phyloP scores from a whole-genome alignment of 2,797 vertebrate genomes.

The Tenualosa ilisha region DNA sequence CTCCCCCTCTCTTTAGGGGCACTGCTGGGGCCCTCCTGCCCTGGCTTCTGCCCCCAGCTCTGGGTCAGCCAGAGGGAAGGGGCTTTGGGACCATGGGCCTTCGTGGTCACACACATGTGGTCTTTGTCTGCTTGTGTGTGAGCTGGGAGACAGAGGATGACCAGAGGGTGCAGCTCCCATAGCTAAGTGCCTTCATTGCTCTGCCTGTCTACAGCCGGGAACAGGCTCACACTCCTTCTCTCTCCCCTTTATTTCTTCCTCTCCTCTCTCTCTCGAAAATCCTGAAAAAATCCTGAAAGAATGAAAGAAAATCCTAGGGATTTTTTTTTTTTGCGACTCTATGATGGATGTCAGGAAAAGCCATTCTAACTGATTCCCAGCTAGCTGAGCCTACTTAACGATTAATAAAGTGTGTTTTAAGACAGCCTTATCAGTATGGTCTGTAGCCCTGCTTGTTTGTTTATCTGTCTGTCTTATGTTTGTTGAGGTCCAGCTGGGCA shows the following conservation, averaged over 20 bases:
- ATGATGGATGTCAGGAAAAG: background rate
- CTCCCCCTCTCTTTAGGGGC: background rate
- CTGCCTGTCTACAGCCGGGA: background rate
- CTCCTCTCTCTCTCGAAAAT: background rate
- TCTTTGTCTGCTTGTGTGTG: background rate
- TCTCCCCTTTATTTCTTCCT: background rate
- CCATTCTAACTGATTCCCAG: background rate
- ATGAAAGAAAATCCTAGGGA: background rate
- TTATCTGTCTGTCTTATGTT: constrained; percentile 9
- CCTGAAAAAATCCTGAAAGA: too few relatives aligned
- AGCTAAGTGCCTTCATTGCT: background rate
- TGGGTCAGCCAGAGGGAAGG: background rate
- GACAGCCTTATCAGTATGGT: constrained; percentile 13
- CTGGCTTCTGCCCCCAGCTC: background rate
- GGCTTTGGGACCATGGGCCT: background rate
- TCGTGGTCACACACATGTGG: background rate
- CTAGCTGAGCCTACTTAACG: background rate
- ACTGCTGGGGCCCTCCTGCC: background rate
- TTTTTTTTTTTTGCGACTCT: background rate
- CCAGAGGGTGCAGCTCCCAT: background rate
- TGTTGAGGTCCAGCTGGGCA: background rate
- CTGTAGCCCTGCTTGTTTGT: constrained; percentile 36
- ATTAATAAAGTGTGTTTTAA: background rate
- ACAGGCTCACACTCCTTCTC: background rate
- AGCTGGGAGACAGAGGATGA: background rate